Evolutionary conservation across 2,797 vertebrate species (phyloP), one percentile per base, ranked within the genome.

Genomic region (Alectoris magna): DNA sequence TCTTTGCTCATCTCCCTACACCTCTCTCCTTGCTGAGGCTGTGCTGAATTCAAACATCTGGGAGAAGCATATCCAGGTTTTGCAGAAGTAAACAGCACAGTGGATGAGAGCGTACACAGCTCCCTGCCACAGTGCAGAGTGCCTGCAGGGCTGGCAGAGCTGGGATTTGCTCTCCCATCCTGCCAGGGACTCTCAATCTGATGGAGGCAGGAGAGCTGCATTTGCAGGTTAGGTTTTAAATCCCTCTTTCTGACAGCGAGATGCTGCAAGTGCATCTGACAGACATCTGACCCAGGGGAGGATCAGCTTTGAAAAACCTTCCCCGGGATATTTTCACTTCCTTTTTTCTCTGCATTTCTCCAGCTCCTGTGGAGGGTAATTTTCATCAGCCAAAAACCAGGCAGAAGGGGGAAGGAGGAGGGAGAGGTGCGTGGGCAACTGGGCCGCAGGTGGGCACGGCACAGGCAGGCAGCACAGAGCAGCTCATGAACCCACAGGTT

Each of bases 221-320:
- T 55, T 53, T 29, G 34, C 0, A 1, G 79, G 94, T 93, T 88
- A 73, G 80, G 64, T 93, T 95, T 91, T 88, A 90, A 97, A 96
- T 90, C 87, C 58, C 15, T 63, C 71, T 59, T 94, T 91, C 64
- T 63, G 69, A 91, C 88, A 91, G 90, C 49, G 53, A 16, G 73
- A 87, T 89, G 71, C 88, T 72, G 87, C 87, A 84, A 94, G 94
- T 22, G 2, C 3, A 0, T 84, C 84, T 96, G 95, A 92, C 95
- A 96, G 93, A 86, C 83, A 59, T 53, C 21, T 64, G 79, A 91
- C 94, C 87, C 95, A 74, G 67, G 85, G 91, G 96, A 96, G 69
- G 71, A 94, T 92, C 92, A 91, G 86, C 85, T 92, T 62, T 82
- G 73, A 93, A 94, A 93, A 95, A 77, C 78, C 86, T 73, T 95